A percentile compares a stretch with the other conserved stretches of the same genome.
phyloP scores from a whole-genome alignment of 2,113 vertebrate genomes.

The Microtus oregoni region DNA sequence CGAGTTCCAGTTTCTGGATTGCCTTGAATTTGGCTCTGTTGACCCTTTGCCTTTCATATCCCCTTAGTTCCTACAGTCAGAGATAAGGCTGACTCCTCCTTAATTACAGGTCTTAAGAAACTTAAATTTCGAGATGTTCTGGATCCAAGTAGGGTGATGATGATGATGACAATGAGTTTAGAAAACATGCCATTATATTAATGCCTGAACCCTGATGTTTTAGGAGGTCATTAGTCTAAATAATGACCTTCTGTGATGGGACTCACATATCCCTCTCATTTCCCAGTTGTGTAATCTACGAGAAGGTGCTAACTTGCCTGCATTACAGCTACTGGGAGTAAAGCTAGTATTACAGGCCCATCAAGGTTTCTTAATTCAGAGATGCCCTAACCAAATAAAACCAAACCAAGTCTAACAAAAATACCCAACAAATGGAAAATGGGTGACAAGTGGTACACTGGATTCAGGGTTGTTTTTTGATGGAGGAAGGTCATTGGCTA shows the following conservation, averaged over 20 bases:
- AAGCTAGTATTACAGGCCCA: not conserved
- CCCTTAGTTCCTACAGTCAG: not conserved
- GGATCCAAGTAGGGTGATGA: not conserved
- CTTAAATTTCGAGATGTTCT: constrained; percentile 32
- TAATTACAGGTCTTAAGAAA: not conserved
- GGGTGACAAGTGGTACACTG: not conserved
- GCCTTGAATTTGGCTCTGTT: not conserved
- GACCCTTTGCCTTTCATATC: not conserved
- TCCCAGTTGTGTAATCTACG: not conserved
- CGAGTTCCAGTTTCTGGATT: not conserved
- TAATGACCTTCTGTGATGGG: not conserved
- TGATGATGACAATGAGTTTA: constrained; percentile 14
- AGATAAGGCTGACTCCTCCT: not conserved
- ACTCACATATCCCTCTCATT: not conserved
- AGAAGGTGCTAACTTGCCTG: not conserved
- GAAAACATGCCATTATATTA: not conserved
- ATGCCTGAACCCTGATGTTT: constrained; percentile 36
- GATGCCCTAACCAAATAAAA: not conserved
- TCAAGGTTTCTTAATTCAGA: not conserved
- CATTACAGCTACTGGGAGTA: not conserved
- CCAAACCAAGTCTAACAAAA: not conserved
- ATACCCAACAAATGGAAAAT: not conserved
- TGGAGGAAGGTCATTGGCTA: no score
- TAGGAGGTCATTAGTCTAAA: not conserved
- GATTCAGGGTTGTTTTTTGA: not conserved